Conservation (phyloP, 2,888 invertebrate species). For the Sesamia inferens region DNA sequence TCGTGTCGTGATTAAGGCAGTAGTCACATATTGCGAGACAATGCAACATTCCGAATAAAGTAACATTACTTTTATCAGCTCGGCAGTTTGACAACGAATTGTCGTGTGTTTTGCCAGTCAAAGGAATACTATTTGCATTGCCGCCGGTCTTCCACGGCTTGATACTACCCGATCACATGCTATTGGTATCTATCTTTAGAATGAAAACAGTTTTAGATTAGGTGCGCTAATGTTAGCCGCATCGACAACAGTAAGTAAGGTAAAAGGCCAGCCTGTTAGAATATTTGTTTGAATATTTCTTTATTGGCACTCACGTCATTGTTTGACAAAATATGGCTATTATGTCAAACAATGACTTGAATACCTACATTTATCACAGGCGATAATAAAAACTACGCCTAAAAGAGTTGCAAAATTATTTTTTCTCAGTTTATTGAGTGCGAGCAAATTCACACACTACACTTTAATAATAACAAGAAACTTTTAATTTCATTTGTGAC, state of each 20-base stretch:
- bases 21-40: constrained; percentile 5
- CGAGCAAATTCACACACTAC: not conserved
- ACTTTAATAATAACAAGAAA: not conserved
- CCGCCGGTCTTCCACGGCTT: constrained; percentile 40
- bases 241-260: not conserved
- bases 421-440: no score
- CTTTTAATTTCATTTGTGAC: not conserved
- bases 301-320: no score
- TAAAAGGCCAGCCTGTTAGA: not conserved
- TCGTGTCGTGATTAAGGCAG: constrained; percentile 20
- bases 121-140: constrained; percentile 57
- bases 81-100: constrained; percentile 20
- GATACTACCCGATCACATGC: constrained; percentile 42
- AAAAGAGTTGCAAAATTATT: not conserved
- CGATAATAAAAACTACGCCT: not conserved
- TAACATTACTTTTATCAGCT: constrained; percentile 46
- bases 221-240: not conserved
- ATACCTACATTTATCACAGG: not conserved
- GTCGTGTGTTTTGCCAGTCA: constrained; percentile 52
- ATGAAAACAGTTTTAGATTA: constrained; percentile 5
- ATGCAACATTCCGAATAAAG: constrained; percentile 25
- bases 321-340: no score
- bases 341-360: no score
- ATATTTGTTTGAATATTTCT: not conserved
- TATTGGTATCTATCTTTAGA: constrained; percentile 27